These are phyloP conservation scores for Riptortus pedestris DNA, from an alignment of 1,140 invertebrate species.

Conservation along the genomic window DNA sequence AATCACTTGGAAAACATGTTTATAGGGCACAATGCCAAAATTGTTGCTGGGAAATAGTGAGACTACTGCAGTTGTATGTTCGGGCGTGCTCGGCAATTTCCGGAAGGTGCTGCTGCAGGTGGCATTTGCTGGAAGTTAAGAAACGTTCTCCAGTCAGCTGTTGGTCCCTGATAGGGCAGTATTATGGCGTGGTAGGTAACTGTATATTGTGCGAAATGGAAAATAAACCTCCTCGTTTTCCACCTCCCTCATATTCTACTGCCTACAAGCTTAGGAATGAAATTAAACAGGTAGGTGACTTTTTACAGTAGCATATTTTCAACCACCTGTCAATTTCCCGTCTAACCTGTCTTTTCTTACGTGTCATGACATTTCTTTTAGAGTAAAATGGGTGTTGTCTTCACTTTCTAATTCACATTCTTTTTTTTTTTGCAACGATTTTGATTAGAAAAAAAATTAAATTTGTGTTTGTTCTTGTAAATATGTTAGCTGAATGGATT, in stretches of 20 bases:
- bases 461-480: not conserved
- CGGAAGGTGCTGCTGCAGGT: too few relatives aligned
- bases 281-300: constrained; percentile 28
- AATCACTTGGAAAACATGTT: too few relatives aligned
- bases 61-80: too few relatives aligned
- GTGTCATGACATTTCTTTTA: not conserved
- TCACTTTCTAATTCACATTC: not conserved
- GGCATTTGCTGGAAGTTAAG: too few relatives aligned
- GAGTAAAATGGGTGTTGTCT: not conserved
- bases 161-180: too few relatives aligned
- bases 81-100: too few relatives aligned
- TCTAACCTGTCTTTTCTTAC: not conserved
- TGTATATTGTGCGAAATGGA: too few relatives aligned
- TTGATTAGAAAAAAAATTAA: not conserved
- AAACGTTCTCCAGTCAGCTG: too few relatives aligned
- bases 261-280: constrained; percentile 30
- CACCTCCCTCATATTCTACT: constrained; percentile 29
- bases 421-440: not conserved
- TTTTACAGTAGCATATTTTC: not conserved
- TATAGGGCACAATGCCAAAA: too few relatives aligned
- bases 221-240: constrained; percentile 23
- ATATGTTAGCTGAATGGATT: too few relatives aligned
- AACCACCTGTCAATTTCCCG: not conserved
- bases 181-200: too few relatives aligned
- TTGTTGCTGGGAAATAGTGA: too few relatives aligned